phyloP scores from a whole-genome alignment of 2,888 invertebrate species.

The Trachelus iudaicus region DNA sequence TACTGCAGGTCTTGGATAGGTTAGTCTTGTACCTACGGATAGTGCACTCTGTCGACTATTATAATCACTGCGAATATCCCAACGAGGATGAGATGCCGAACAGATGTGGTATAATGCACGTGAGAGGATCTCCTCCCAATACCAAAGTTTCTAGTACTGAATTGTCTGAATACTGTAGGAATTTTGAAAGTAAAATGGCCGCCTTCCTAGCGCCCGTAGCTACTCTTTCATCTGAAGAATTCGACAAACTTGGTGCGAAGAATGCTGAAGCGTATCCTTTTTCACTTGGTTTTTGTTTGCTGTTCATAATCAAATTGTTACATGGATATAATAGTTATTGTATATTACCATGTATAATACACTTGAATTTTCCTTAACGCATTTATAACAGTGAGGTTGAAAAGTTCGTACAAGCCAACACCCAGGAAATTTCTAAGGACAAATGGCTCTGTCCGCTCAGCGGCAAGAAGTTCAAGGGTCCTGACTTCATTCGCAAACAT shows the following conservation, averaged over 20 bases:
- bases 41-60: slow-evolving; percentile 99
- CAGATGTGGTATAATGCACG: slow-evolving; percentile 97
- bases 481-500: slow-evolving; percentile 98
- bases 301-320: not conserved
- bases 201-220: slow-evolving; percentile 86
- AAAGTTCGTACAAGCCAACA: slow-evolving; percentile 95
- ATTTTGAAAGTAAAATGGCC: slow-evolving; percentile 92
- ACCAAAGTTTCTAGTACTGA: slow-evolving; percentile 81
- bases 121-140: slow-evolving; percentile 87
- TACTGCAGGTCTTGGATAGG: slow-evolving; percentile 72
- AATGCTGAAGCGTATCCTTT: slow-evolving; percentile 71
- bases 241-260: slow-evolving; percentile 87
- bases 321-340: not conserved
- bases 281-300: not conserved
- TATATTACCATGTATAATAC: not conserved
- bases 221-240: slow-evolving; percentile 79
- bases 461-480: slow-evolving; percentile 98
- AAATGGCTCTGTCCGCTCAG: slow-evolving; percentile 99
- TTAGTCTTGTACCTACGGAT: slow-evolving; percentile 93
- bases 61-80: slow-evolving; percentile 98
- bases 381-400: slow-evolving; percentile 77
- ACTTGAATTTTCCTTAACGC: slow-evolving; percentile 32
- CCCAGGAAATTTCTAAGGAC: slow-evolving; percentile 96
- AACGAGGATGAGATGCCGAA: slow-evolving; percentile 99
- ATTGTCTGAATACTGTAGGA: slow-evolving; percentile 79